phyloP scores from a whole-genome alignment of 2,797 vertebrate genomes.

The Euphonia xanthogaster region DNA sequence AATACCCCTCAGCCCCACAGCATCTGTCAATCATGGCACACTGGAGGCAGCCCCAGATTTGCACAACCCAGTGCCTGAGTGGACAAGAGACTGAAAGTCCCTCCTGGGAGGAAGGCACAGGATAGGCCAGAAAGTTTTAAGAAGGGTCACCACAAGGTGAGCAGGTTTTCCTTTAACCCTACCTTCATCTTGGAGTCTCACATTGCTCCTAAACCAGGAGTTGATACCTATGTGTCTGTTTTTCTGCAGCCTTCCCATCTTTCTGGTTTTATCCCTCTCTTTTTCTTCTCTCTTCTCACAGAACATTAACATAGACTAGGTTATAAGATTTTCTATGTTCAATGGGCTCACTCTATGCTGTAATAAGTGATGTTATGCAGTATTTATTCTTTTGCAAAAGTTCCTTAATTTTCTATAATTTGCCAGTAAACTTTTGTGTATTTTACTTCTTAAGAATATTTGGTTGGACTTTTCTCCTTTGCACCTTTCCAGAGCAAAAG shows the following conservation, averaged over 20 bases:
- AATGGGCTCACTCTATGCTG: background rate
- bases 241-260: accelerated
- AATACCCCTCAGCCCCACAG: accelerated
- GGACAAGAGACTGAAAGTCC: background rate
- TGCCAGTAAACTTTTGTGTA: background rate
- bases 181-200: background rate
- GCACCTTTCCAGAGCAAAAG: accelerated
- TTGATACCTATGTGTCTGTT: background rate
- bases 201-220: background rate
- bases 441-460: background rate
- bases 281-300: background rate
- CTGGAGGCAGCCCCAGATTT: background rate
- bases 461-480: background rate
- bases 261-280: background rate
- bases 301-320: accelerated
- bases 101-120: background rate
- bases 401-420: background rate
- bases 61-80: background rate
- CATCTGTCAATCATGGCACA: background rate
- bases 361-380: background rate
- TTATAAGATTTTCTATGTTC: background rate
- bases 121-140: background rate
- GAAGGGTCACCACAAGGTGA: accelerated
- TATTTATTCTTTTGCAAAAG: background rate
- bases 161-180: background rate